Base-by-base conservation (phyloP, 2,113 vertebrate genomes). In the Sylvietta virens region DNA sequence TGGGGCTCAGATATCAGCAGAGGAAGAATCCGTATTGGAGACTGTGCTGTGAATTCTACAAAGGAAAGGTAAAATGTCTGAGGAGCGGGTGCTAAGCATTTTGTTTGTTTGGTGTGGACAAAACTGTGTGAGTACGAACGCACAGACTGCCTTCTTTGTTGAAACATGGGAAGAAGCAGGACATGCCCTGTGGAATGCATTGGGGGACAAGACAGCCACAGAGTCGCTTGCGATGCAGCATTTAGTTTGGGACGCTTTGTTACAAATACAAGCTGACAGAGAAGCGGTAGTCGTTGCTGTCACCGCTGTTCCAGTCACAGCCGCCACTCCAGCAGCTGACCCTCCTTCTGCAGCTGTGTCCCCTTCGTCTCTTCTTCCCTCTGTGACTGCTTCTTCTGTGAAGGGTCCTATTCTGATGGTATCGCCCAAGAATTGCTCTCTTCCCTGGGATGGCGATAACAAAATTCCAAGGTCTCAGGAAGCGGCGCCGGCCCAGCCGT, bases 271-370 rank as follows among this genome's bases (percentile, higher is more conserved):
- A 8, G 17, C 24, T 4, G 4, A 44, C 21, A n/a, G 39, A 72
- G 31, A 54, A 56, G 39, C 1, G 1, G 12, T 6, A 56, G 23
- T 56, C 1, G 1, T 22, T 0, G 1, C 39, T 5, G 4, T 33
- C 4, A 13, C 19, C 18, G 3, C 54, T 19, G 2, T 26, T n/a
- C 39, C 1, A 0, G 51, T 27, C 9, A 1, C 5, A 33, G 50
- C 13, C 4, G 14, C 27, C 2, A 4, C 10, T 51, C 27, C 23
- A 72, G 30, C 30, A 40, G 28, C 37, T 13, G 9, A 67, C 5
- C 18, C 19, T 10, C 10, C 5, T 37, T 7, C 19, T 70, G 35
- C 35, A 51, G 27, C 15, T 6, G 20, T 51, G 48, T 13, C 15
- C 28, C 6, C 6, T 39, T 39, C 42, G 30, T n/a, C 39, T 27